phyloP scores from a whole-genome alignment of 2,113 vertebrate species.

The Manacus vitellinus region DNA sequence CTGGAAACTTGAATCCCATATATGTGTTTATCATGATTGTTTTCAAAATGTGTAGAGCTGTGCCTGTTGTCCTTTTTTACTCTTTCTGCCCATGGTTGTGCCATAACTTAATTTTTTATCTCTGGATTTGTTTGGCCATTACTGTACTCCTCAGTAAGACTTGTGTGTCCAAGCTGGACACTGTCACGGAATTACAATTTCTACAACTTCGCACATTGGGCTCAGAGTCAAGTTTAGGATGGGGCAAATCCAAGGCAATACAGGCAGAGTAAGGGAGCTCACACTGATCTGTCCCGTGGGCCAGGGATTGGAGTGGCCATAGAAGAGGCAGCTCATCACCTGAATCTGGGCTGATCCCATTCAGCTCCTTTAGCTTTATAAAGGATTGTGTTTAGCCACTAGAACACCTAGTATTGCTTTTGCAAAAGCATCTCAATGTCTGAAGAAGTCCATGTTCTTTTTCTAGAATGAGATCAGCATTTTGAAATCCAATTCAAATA shows the following conservation, averaged over 20 bases:
- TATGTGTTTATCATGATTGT: neutral
- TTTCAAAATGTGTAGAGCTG: neutral
- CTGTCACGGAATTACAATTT: neutral
- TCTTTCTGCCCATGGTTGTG: neutral
- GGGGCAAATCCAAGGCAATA: neutral
- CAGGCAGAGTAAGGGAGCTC: neutral
- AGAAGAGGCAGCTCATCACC: neutral
- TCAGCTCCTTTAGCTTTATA: neutral
- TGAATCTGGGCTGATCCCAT: neutral
- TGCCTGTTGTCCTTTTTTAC: neutral
- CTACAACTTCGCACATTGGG: neutral
- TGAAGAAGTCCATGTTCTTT: neutral
- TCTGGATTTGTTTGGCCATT: neutral
- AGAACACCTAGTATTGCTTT: neutral
- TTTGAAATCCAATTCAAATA: neutral
- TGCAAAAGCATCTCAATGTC: neutral
- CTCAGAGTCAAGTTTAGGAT: neutral
- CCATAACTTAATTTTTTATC: neutral
- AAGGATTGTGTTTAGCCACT: neutral
- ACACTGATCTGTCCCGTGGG: neutral
- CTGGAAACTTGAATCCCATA: neutral
- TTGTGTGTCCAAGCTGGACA: neutral
- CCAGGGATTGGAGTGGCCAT: neutral
- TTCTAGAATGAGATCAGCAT: neutral
- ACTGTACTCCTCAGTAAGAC: neutral